Percentiles rank a stretch among this genome's conserved stretches.
phyloP scores from a whole-genome alignment of 2,888 invertebrate species.

The Germaria angustata region DNA sequence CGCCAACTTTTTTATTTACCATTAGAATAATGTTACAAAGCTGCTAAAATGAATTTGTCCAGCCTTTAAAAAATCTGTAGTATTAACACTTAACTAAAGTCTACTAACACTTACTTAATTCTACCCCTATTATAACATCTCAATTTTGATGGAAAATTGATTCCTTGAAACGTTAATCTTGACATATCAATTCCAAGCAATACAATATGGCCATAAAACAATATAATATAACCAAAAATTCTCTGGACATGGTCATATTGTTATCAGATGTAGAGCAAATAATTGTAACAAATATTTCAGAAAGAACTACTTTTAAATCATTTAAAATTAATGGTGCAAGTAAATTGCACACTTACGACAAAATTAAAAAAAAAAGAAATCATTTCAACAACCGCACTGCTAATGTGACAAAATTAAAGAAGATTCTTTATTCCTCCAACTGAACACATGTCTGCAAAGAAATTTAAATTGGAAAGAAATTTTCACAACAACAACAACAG shows the following conservation, averaged over 20 bases:
- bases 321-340: constrained; percentile 35
- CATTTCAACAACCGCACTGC: constrained; percentile 24
- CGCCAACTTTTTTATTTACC: too few relatives aligned
- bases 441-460: constrained; percentile 35
- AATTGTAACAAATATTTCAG: constrained; percentile 45
- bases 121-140: not conserved
- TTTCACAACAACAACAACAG: too few relatives aligned
- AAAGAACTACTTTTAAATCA: constrained; percentile 11
- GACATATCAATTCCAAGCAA: constrained; percentile 47
- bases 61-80: too few relatives aligned
- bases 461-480: constrained; percentile 32
- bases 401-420: constrained; percentile 60
- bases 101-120: too few relatives aligned
- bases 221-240: constrained; percentile 5
- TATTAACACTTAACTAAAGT: too few relatives aligned
- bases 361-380: not conserved
- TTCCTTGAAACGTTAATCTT: constrained; percentile 32
- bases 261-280: constrained; percentile 56
- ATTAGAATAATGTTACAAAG: too few relatives aligned
- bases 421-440: not conserved
- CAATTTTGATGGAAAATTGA: constrained; percentile 41
- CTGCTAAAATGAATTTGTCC: too few relatives aligned
- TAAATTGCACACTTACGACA: constrained; percentile 29
- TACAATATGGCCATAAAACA: not conserved
- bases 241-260: constrained; percentile 33